These are phyloP conservation scores for Fukomys damarensis DNA, from an alignment of 2,113 vertebrate species.

Conservation along the genomic window DNA sequence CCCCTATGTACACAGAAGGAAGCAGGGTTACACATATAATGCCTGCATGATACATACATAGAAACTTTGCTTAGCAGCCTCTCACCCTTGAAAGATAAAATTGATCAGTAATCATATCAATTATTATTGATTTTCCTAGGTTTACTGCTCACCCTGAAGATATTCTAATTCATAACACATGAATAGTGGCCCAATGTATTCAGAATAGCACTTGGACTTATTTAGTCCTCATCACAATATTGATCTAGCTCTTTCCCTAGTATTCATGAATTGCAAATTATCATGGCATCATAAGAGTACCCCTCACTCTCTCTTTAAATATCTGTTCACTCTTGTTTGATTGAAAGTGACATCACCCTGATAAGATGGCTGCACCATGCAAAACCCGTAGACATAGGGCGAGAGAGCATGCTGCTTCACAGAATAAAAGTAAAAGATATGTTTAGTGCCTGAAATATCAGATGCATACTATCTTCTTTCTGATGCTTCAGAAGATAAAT, in stretches of 20 bases:
- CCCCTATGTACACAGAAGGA: not conserved
- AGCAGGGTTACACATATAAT: not conserved
- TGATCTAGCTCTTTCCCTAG: not conserved
- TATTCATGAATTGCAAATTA: not conserved
- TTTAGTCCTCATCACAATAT: not conserved
- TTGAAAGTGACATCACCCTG: not conserved
- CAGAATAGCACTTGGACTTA: not conserved
- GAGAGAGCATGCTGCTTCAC: not conserved
- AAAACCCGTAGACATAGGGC: not conserved
- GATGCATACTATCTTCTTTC: not conserved
- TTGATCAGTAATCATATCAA: not conserved
- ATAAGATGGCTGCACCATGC: not conserved
- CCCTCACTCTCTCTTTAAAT: not conserved
- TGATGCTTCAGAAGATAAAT: not conserved
- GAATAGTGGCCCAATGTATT: not conserved
- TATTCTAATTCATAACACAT: not conserved
- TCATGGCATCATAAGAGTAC: not conserved
- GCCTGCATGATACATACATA: not conserved
- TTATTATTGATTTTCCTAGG: not conserved
- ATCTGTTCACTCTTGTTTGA: not conserved
- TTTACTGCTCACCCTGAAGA: constrained; percentile 17
- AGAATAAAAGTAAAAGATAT: not conserved
- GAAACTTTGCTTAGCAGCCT: not conserved
- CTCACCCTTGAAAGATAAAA: not conserved
- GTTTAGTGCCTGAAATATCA: constrained; percentile 9